Evolutionary conservation across 2,888 invertebrate species (phyloP), one percentile per base, ranked within the genome.

Genomic region (Amphipoea oculea): DNA sequence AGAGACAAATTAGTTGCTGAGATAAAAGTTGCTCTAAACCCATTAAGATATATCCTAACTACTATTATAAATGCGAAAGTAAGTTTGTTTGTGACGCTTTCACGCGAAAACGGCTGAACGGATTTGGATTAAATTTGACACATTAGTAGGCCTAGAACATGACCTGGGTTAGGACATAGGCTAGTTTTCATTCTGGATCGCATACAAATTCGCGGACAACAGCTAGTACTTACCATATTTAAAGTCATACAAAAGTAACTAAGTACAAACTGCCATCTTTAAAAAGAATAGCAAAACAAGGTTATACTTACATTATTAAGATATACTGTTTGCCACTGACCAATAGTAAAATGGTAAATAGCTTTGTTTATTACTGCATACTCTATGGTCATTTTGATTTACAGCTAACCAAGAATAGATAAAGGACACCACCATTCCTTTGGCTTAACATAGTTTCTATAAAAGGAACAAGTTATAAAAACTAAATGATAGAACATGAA

Each of bases 351-450:
- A 54, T 79, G 14, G 36, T 71, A 81, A 81, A 54, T 36, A 12
- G 7, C 36, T 63, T 48, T 20, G 40, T 62, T 40, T 67, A 51
- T 68, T 7, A 17, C 70, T 40, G 7, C 42, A 57, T 51, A 69
- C 29, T 79, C 23, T 23, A 65, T 48, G 74, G 36, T 65, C 23
- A n/a, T 51, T 45, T 76, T 45, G n/a, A 36, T 79, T 51, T 54
- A 69, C 48, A 48, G 17, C 68, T 57, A 29, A 65, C 54, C 29
- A 63, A 69, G 63, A 68, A 76, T 68, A 57, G 62, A n/a, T 76
- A 83, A 76, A 83, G 83, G 81, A 48, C 68, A 76, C 54, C 73
- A 51, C 69, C 73, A 83, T 84, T 83, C 70, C 73, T 66, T 29
- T 45, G n/a, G 6, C 40, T 51, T 54, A 66, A 74, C 69, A 73